Percentiles rank a stretch among this genome's conserved stretches.
phyloP scores from a whole-genome alignment of 2,888 invertebrate species.

The Tinea trinotella region DNA sequence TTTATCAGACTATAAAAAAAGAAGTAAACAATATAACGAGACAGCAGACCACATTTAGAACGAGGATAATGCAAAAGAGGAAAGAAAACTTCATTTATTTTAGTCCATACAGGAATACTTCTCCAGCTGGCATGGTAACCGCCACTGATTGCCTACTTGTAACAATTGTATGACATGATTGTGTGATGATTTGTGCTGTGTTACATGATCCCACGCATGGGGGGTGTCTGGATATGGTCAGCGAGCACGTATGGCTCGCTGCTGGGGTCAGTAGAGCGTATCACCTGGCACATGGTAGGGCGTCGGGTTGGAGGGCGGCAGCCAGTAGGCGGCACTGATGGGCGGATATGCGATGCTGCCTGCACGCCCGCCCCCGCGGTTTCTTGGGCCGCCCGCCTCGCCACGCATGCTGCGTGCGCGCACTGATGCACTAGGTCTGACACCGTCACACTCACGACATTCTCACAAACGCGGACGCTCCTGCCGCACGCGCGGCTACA shows the following conservation, averaged over 20 bases:
- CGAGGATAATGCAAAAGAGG: constrained; percentile 32
- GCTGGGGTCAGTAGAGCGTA: constrained; percentile 5
- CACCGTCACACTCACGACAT: constrained; percentile 32
- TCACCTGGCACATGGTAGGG: constrained; percentile 90
- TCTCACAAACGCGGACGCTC: constrained; percentile 45
- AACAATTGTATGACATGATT: background rate
- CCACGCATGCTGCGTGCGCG: constrained; percentile 57
- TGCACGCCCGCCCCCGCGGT: constrained; percentile 43
- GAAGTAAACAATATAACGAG: background rate
- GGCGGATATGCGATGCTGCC: constrained; percentile 76
- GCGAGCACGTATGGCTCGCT: constrained; percentile 4
- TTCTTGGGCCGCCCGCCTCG: constrained; percentile 60
- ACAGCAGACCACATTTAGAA: constrained; percentile 19
- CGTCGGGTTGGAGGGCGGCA: constrained; percentile 83
- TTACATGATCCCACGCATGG: background rate
- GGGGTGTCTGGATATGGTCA: background rate
- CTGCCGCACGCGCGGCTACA: constrained; percentile 61
- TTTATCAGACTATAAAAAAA: constrained; percentile 5
- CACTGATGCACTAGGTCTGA: constrained; percentile 38
- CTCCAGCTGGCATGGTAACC: background rate
- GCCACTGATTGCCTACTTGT: background rate
- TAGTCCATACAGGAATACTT: constrained; percentile 13
- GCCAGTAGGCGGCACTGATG: constrained; percentile 88
- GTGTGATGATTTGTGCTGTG: background rate
- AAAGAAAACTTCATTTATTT: constrained; percentile 20